phyloP scores from a whole-genome alignment of 92 coral and sea anemone species.

The Parazoanthus darwini region DNA sequence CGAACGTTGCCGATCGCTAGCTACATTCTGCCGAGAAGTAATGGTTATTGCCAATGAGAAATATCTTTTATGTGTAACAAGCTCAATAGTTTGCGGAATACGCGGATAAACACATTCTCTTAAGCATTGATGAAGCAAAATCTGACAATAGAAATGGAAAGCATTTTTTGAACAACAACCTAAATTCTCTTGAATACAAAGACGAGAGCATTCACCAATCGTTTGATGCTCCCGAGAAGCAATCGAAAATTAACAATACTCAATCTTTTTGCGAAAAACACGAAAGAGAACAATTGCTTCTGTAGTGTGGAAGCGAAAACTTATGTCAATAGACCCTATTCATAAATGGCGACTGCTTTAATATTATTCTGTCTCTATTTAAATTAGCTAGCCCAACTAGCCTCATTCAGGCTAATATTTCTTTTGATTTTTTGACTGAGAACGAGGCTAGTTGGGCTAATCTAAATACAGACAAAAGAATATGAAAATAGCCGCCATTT shows the following conservation, averaged over 20 bases:
- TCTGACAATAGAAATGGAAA: background rate
- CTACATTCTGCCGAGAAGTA: too few relatives aligned
- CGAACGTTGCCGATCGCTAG: too few relatives aligned
- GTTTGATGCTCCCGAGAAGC: background rate
- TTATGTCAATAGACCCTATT: background rate
- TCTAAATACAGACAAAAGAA: too few relatives aligned
- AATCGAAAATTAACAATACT: background rate
- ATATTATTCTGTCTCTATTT: too few relatives aligned
- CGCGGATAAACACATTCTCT: background rate
- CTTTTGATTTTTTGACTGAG: too few relatives aligned
- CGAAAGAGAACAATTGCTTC: background rate
- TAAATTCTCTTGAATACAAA: background rate
- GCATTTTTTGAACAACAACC: background rate
- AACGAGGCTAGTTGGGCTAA: too few relatives aligned
- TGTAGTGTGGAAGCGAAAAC: background rate
- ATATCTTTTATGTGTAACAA: background rate
- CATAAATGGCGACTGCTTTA: too few relatives aligned
- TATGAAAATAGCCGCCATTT: too few relatives aligned
- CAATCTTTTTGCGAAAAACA: background rate
- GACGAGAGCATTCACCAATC: background rate
- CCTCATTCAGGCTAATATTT: too few relatives aligned
- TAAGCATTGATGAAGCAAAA: background rate
- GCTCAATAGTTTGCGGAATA: background rate
- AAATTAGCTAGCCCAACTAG: too few relatives aligned
- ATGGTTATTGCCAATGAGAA: background rate